A percentile compares a stretch with the other conserved stretches of the same genome.
Conservation (phyloP, 2,113 vertebrate genomes). For the Garra rufa region DNA sequence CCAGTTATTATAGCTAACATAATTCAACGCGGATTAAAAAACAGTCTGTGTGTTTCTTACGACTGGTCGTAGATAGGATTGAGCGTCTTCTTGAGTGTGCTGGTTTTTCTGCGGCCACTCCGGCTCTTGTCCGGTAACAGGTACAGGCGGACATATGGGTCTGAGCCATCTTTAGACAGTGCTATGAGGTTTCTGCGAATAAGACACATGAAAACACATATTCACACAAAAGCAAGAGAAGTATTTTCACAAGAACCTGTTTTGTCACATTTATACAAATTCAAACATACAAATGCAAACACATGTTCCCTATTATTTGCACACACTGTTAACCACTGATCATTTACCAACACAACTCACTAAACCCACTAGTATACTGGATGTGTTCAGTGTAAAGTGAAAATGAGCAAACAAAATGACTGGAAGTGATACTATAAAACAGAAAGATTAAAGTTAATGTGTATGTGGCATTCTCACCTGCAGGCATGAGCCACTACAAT, state of each 20-base stretch:
- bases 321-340: background rate
- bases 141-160: slow-evolving; percentile 93
- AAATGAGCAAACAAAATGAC: background rate
- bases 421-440: background rate
- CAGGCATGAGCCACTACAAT: slow-evolving; percentile 95
- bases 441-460: background rate
- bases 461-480: slow-evolving; percentile 77
- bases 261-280: background rate
- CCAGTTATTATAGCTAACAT: background rate
- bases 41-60: slow-evolving; percentile 72
- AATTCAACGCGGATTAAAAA: background rate
- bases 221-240: background rate
- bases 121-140: slow-evolving; percentile 94
- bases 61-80: slow-evolving; percentile 95
- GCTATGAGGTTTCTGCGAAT: slow-evolving; percentile 88
- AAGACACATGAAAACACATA: background rate
- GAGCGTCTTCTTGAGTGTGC: slow-evolving; percentile 87
- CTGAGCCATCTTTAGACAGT: slow-evolving; percentile 92
- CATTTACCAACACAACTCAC: background rate
- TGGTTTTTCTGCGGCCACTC: slow-evolving; percentile 92
- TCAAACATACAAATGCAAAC: slow-evolving; percentile 11
- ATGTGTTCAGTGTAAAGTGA: background rate
- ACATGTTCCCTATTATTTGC: background rate
- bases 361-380: background rate
- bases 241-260: background rate